Evolutionary conservation across 2,113 vertebrate species (phyloP), one percentile per base, ranked within the genome.

Genomic region (Tautogolabrus adspersus): DNA sequence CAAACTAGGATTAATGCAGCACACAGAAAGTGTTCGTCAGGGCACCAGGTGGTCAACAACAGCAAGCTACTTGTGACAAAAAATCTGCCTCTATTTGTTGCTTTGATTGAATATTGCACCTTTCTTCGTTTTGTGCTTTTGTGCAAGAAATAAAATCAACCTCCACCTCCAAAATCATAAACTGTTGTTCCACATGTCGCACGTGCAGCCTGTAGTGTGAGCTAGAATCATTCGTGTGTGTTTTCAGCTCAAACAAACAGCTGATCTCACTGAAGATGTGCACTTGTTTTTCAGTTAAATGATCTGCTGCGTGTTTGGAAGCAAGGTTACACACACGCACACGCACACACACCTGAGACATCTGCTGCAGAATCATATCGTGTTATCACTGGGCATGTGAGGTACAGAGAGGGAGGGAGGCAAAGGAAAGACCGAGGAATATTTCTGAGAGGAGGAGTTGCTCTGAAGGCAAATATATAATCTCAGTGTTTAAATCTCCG

Each of bases 401-500:
- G 79, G 73, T 64, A 57, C 72, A 73, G 70, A 62, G 54, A 65
- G 44, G 0, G 15, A 37, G 55, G 76, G 47, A 63, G 65, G 54
- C 8, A 8, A 13, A 44, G 46, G 63, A 46, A 22, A 15, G 21
- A 84, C 9, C 65, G 62, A 66, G 60, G 22, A 21, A 60, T 40
- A 21, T 85, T 74, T 72, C 26, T 84, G 75, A 81, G 74, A 85
- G 75, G 84, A 63, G 65, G 80, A 87, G 66, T 16, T 77, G 71
- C 72, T 90, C 82, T 30, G 10, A 72, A 69, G 64, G 63, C 71
- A 79, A 84, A 85, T 57, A 85, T 57, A 75, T 74, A 38, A 76
- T 78, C 75, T 82, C 54, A 71, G 23, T 56, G 73, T 62, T 59
- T 58, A 23, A 64, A 75, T 74, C 26, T 77, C 59, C 82, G 12